phyloP scores from a whole-genome alignment of 2,797 vertebrate genomes.

The Sternotherus odoratus region DNA sequence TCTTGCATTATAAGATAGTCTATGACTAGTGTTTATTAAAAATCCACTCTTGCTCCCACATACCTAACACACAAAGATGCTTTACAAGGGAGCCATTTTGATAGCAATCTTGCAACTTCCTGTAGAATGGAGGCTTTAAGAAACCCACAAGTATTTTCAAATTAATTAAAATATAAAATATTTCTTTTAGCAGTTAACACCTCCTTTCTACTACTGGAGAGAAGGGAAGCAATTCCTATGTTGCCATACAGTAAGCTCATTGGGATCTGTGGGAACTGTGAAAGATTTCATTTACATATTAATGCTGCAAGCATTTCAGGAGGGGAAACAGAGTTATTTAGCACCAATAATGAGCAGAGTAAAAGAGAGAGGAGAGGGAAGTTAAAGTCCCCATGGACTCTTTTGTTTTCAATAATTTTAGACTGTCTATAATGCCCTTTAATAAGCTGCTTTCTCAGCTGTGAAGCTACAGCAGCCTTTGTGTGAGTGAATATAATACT shows the following conservation, averaged over 20 bases:
- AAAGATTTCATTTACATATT: constrained; percentile 71
- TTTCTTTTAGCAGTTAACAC: constrained; percentile 45
- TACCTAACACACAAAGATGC: not conserved
- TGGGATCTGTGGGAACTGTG: constrained; percentile 14
- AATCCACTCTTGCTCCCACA: not conserved
- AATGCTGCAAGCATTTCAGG: constrained; percentile 56
- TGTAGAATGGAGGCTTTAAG: constrained; percentile 18
- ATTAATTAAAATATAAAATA: constrained; percentile 12
- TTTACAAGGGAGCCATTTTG: not conserved
- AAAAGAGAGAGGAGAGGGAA: constrained; percentile 6
- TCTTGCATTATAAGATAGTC: not conserved
- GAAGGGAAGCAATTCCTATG: constrained; percentile 35
- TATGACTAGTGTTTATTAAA: not conserved
- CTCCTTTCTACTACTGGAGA: constrained; percentile 20
- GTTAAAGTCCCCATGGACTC: constrained; percentile 38
- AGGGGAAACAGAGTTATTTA: constrained; percentile 41
- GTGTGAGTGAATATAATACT: constrained; percentile 47
- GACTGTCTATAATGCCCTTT: constrained; percentile 41
- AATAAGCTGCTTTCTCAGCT: constrained; percentile 51
- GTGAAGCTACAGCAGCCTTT: constrained; percentile 51
- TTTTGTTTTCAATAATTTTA: constrained; percentile 72
- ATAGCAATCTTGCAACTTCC: constrained; percentile 12
- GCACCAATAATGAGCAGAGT: constrained; percentile 63
- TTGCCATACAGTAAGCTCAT: constrained; percentile 25
- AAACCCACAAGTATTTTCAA: constrained; percentile 35